Percentiles rank a stretch among this genome's conserved stretches.
Conservation (phyloP, 53 echinoderm and acorn worm genomes). For the Apostichopus leukothele region DNA sequence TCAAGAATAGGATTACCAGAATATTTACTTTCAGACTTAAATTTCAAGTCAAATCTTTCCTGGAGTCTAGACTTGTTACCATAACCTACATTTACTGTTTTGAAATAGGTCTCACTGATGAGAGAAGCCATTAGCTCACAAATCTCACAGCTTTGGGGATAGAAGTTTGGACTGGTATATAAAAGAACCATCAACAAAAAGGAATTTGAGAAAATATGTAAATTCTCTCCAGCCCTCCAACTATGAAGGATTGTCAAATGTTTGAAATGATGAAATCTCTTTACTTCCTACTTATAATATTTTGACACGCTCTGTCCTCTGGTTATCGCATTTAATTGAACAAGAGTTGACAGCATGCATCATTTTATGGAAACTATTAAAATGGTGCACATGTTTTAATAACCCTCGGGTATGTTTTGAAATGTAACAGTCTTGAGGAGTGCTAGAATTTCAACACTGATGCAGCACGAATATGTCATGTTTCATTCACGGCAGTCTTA, state of each 20-base stretch:
- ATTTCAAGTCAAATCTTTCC: conserved; percentile 6
- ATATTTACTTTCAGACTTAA: conserved; percentile 16
- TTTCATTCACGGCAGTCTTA: neutral
- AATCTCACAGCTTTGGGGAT: conserved; percentile 9
- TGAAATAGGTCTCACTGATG: conserved; percentile 29
- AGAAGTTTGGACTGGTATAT: neutral
- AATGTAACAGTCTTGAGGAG: conserved; percentile 7
- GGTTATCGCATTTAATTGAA: neutral
- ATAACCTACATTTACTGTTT: conserved; percentile 36
- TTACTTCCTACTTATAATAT: too few relatives aligned
- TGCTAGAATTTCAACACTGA: neutral
- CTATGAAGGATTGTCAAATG: neutral
- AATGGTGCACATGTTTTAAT: neutral
- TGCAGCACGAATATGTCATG: neutral
- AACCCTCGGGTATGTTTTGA: conserved; percentile 3
- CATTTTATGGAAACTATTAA: neutral
- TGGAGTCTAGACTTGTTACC: conserved; percentile 15
- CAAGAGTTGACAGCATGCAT: neutral
- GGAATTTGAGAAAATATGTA: neutral
- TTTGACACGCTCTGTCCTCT: too few relatives aligned
- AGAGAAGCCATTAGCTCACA: neutral
- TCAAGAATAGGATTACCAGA: neutral
- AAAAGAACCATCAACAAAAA: neutral
- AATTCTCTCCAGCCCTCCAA: neutral
- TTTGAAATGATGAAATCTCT: too few relatives aligned